A percentile compares a stretch with the other conserved stretches of the same genome.
Conservation (phyloP, 2,113 vertebrate genomes). For the Etia nguti region DNA sequence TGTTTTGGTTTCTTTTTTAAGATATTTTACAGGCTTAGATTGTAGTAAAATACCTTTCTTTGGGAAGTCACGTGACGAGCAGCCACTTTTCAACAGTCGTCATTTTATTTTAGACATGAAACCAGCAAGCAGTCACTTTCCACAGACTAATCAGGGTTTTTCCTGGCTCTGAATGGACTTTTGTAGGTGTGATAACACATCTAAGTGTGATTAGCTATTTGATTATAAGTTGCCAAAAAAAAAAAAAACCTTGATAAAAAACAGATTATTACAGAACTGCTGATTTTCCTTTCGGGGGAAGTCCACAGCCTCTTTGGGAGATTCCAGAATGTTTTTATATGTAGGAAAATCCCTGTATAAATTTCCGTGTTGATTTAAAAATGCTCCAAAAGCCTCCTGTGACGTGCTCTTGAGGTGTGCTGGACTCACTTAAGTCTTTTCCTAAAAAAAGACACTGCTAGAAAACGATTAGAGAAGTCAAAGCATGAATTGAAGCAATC, state of each 20-base stretch:
- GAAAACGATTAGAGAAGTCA: background rate
- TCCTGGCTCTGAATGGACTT: background rate
- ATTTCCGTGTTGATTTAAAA: background rate
- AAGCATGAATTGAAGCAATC: background rate
- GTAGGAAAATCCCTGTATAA: background rate
- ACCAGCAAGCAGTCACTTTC: background rate
- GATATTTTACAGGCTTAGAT: background rate
- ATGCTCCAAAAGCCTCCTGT: background rate
- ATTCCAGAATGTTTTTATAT: background rate
- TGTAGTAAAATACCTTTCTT: background rate
- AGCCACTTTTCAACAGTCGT: background rate
- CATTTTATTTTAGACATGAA: background rate
- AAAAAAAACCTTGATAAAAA: background rate
- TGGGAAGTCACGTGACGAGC: accelerated
- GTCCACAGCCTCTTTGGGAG: background rate
- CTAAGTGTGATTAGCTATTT: background rate
- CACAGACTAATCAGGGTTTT: background rate
- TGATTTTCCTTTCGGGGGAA: background rate
- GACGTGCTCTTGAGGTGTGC: accelerated
- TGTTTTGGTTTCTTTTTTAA: background rate
- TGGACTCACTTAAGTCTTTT: background rate
- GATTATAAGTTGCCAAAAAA: background rate
- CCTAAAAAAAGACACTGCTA: accelerated
- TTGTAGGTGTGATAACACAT: background rate
- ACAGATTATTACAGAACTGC: background rate